Percentiles rank a stretch among this genome's conserved stretches.
phyloP scores from a whole-genome alignment of 1,140 invertebrate genomes.

The Zaprionus camerounensis region DNA sequence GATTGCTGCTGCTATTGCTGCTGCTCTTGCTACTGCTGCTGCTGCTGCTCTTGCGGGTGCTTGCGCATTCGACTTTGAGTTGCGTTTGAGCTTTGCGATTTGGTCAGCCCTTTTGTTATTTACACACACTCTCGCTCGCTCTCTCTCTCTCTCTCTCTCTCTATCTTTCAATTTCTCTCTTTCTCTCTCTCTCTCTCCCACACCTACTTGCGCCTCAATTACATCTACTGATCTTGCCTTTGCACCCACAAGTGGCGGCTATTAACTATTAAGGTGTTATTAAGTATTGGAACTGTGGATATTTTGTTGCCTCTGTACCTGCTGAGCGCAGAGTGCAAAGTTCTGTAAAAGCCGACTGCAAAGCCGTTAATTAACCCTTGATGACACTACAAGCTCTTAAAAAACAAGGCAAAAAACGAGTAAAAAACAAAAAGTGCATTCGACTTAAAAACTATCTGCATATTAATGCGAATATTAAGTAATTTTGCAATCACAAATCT shows the following conservation, averaged over 20 bases:
- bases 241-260: conserved; percentile 63
- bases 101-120: conserved; percentile 38
- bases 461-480: conserved; percentile 34
- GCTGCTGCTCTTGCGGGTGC: not conserved
- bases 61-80: conserved; percentile 34
- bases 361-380: conserved; percentile 55
- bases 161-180: not conserved
- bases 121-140: not conserved
- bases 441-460: conserved; percentile 25
- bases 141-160: not conserved
- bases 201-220: not conserved
- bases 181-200: not conserved
- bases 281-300: conserved; percentile 24
- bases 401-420: not conserved
- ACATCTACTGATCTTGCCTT: conserved; percentile 36
- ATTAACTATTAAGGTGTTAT: conserved; percentile 43
- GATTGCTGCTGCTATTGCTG: too few species aligned
- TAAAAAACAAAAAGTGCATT: conserved; percentile 21
- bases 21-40: not conserved
- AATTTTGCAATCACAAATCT: conserved; percentile 19
- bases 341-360: conserved; percentile 40
- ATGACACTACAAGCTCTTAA: conserved; percentile 16
- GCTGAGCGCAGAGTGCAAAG: conserved; percentile 55
- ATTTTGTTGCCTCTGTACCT: not conserved
- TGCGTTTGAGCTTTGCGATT: conserved; percentile 29